Percentiles rank a stretch among this genome's conserved stretches.
These are phyloP conservation scores for Lepeophtheirus salmonis DNA, from an alignment of 1,140 invertebrate genomes.

Conservation along the genomic window DNA sequence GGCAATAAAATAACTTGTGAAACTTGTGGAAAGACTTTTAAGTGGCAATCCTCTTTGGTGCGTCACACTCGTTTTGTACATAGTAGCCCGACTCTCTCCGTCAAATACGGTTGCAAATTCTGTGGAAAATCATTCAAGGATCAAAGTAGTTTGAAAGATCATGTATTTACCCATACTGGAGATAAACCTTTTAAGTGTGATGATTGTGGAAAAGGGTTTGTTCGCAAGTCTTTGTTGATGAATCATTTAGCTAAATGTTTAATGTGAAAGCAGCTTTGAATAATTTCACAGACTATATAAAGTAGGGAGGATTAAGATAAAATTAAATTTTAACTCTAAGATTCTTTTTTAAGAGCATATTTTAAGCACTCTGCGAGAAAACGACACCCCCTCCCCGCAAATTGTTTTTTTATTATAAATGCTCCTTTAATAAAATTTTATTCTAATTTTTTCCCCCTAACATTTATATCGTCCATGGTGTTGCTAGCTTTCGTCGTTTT, in stretches of 20 bases:
- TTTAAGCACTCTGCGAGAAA: too few species aligned
- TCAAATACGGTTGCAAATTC: not conserved
- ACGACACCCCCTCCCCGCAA: too few species aligned
- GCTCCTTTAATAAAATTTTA: too few species aligned
- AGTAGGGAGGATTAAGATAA: too few species aligned
- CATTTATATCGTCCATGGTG: too few species aligned
- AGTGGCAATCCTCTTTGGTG: not conserved
- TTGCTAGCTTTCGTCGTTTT: too few species aligned
- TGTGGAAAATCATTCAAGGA: conserved; percentile 26
- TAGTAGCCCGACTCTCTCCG: not conserved
- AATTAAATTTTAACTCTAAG: too few species aligned
- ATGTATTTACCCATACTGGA: conserved; percentile 55
- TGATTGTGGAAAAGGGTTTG: conserved; percentile 67
- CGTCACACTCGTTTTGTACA: not conserved
- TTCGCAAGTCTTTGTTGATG: conserved; percentile 79
- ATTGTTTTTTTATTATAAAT: too few species aligned
- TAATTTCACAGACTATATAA: too few species aligned
- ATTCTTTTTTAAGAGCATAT: too few species aligned
- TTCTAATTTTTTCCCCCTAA: too few species aligned
- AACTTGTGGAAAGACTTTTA: conserved; percentile 7
- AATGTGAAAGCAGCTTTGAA: conserved; percentile 24
- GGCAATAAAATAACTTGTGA: not conserved
- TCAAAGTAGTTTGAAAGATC: conserved; percentile 70
- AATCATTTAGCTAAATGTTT: conserved; percentile 73
- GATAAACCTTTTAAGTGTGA: conserved; percentile 58